Base-by-base conservation (phyloP, 1,140 invertebrate species). In the Tribolium madens region DNA sequence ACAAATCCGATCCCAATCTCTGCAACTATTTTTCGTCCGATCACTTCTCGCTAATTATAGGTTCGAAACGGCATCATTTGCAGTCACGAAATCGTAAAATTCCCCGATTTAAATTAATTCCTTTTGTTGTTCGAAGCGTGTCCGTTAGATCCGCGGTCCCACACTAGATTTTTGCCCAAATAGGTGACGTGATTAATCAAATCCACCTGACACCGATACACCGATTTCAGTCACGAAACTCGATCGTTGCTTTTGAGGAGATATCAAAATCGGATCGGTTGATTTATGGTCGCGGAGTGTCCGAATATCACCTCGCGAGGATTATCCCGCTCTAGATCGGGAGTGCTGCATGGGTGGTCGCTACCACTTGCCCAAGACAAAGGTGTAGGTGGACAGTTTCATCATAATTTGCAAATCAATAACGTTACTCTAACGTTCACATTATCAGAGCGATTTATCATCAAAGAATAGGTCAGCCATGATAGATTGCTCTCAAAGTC, bases 321-420 rank as follows among this genome's bases (percentile, higher is more conserved):
- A 64, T 64, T 33, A 64, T 64, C 57, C 57, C 31, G 26, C 31
- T 64, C 57, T 64, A 64, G 57, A 64, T 64, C 57, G 17, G 57
- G 57, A 64, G 36, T 42, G 36, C 21, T 64, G 57, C 26, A 64
- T 64, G 57, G 21, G 57, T 64, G 57, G 57, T 42, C 57, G 10
- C 17, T 21, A 17, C 21, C 31, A 13, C 21, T 64, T 64, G 53
- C 17, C 17, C 53, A 60, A 60, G 5, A 10, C 12, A 10, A 60
- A 26, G 17, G 53, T 26, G 57, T 64, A 33, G 57, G 57, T 64
- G 57, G 57, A 64, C 57, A 64, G 57, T 64, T 64, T 64, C 57
- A 64, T 64, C 57, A 64, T 64, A 64, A 64, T 64, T 64, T 64
- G 57, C 57, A 64, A 64, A 64, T 64, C 21, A 33, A 64, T 64